Evolutionary conservation across 2,888 invertebrate genomes (phyloP).

Genomic region (Machimus atricapillus): DNA sequence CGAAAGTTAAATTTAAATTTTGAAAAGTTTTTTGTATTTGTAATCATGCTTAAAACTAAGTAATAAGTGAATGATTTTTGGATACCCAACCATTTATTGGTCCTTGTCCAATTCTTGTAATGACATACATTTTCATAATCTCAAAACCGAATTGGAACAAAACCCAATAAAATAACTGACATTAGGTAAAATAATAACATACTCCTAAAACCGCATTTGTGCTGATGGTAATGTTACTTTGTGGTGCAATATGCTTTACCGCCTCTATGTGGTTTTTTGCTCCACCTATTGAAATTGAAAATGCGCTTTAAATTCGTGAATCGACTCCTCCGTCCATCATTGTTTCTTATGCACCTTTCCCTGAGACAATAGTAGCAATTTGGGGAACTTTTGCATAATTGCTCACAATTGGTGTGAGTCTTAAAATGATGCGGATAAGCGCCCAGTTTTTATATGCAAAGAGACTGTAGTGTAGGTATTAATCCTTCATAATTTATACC

Average conservation of each 20-base stretch:
- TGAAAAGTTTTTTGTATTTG: too few species aligned
- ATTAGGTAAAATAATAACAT: neutral
- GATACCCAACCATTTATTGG: too few species aligned
- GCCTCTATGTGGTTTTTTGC: neutral
- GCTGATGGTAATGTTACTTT: neutral
- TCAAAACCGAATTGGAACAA: neutral
- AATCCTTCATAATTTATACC: neutral
- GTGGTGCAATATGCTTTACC: neutral
- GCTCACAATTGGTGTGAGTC: neutral
- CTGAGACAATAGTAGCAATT: neutral
- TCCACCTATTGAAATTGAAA: neutral
- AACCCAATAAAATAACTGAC: neutral
- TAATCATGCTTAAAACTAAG: too few species aligned
- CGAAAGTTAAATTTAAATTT: too few species aligned
- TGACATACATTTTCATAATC: neutral
- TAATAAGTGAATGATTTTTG: too few species aligned
- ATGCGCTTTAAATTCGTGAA: neutral
- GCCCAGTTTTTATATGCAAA: neutral
- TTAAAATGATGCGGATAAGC: neutral
- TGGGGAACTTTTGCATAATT: neutral
- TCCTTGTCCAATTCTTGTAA: neutral
- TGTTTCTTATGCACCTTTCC: neutral
- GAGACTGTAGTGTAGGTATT: neutral
- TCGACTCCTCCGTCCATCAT: neutral
- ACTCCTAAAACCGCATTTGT: neutral